Percentiles rank a stretch among this genome's conserved stretches.
Evolutionary conservation across 2,113 vertebrate species (phyloP).

Genomic region (Pollimyrus isidori): DNA sequence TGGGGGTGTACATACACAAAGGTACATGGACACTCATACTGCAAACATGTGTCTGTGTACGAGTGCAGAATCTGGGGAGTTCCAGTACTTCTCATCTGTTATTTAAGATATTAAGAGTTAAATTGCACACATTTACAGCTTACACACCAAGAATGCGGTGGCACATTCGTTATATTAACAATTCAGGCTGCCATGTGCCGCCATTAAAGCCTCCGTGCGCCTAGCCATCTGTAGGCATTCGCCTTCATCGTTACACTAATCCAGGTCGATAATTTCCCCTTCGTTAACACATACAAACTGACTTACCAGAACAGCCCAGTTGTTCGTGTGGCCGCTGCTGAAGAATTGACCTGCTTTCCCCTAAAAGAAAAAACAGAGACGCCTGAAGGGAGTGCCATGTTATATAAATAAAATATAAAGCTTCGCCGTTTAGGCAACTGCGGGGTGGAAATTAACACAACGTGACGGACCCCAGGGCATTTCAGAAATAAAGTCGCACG

Average conservation of each 20-base stretch:
- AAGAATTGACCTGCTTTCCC: slow-evolving; percentile 77
- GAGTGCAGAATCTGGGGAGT: neutral
- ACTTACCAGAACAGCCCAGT: slow-evolving; percentile 93
- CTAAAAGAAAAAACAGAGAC: slow-evolving; percentile 49
- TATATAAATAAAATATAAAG: neutral
- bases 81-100: neutral
- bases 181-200: neutral
- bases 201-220: neutral
- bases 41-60: neutral
- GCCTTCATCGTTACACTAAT: neutral
- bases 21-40: neutral
- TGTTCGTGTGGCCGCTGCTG: slow-evolving; percentile 90
- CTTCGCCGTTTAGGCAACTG: neutral
- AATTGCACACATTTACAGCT: neutral
- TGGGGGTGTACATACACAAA: neutral
- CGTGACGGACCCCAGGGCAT: neutral
- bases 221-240: neutral
- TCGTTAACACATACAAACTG: neutral
- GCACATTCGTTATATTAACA: neutral
- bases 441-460: neutral
- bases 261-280: neutral
- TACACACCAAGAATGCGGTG: neutral
- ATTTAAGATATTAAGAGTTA: neutral
- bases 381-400: neutral
- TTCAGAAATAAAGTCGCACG: neutral